A percentile compares a stretch with the other conserved stretches of the same genome.
phyloP scores from a whole-genome alignment of 2,113 vertebrate species.

The Hippocampus barbouri region DNA sequence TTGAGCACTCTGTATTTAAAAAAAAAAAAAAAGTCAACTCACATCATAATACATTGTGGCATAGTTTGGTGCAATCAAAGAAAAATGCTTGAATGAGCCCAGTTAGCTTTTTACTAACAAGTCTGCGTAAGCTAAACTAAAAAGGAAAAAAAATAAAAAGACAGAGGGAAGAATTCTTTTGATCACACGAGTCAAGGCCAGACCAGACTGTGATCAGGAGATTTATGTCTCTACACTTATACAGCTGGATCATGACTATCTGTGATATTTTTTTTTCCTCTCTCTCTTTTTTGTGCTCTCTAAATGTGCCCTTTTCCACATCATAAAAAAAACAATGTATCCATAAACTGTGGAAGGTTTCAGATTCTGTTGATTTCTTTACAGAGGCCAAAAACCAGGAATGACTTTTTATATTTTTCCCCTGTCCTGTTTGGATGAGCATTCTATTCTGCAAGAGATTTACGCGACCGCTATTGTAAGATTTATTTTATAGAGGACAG shows the following conservation, averaged over 20 bases:
- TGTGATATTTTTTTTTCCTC: background rate
- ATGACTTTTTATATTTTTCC: background rate
- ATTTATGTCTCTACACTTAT: constrained; percentile 9
- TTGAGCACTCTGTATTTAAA: background rate
- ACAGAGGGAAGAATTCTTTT: constrained; percentile 10
- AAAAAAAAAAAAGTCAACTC: background rate
- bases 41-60: background rate
- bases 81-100: background rate
- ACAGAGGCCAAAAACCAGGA: background rate
- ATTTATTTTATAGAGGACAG: background rate
- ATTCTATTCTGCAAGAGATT: background rate
- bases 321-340: background rate
- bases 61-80: background rate
- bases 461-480: background rate
- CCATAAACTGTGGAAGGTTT: background rate
- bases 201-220: constrained; percentile 1
- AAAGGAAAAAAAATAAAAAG: background rate
- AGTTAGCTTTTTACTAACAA: background rate
- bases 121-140: background rate
- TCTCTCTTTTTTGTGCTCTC: background rate
- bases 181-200: constrained; percentile 15
- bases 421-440: background rate
- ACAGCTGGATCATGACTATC: background rate
- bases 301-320: background rate
- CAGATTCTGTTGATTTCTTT: background rate